These are phyloP conservation scores for Fukomys damarensis DNA, from an alignment of 2,113 vertebrate genomes.

Conservation along the genomic window DNA sequence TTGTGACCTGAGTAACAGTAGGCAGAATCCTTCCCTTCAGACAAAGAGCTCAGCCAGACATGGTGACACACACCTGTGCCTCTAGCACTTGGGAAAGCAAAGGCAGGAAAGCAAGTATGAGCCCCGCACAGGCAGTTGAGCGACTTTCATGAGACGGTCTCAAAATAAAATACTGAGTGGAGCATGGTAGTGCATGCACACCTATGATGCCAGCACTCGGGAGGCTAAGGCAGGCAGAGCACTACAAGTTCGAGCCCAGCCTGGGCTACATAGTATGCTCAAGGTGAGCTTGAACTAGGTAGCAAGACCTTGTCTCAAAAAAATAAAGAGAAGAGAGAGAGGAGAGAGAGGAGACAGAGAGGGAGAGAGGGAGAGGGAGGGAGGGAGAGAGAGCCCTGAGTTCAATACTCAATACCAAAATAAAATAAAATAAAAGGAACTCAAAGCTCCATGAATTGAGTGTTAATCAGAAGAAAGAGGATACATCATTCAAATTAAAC, in stretches of 20 bases:
- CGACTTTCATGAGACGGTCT: not conserved
- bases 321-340: too few species aligned
- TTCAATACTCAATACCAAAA: not conserved
- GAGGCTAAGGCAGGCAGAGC: not conserved
- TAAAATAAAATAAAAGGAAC: not conserved
- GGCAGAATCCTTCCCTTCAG: not conserved
- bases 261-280: not conserved
- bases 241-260: not conserved
- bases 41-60: not conserved
- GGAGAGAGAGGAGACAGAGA: too few species aligned
- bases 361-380: too few species aligned
- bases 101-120: not conserved
- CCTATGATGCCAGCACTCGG: not conserved
- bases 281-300: not conserved
- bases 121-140: not conserved
- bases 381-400: not conserved
- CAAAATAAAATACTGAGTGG: not conserved
- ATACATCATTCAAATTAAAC: not conserved
- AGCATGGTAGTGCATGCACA: not conserved
- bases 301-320: not conserved
- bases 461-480: not conserved
- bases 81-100: not conserved
- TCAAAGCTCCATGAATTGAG: fast-evolving
- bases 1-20: not conserved
- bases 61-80: not conserved